Percentiles rank a stretch among this genome's conserved stretches.
Evolutionary conservation across 2,113 vertebrate genomes (phyloP).

Genomic region (Apteryx mantelli): DNA sequence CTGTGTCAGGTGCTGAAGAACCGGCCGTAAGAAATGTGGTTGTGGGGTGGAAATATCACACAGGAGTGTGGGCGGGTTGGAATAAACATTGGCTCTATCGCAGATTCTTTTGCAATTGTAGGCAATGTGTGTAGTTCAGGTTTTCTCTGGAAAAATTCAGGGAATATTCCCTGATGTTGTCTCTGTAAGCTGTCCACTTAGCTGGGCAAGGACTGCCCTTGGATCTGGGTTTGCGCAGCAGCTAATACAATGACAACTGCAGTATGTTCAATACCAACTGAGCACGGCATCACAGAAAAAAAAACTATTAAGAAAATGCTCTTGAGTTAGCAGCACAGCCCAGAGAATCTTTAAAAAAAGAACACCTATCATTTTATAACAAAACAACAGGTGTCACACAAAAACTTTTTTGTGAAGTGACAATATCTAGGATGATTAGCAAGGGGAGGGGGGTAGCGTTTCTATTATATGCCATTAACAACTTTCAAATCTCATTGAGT

Average conservation of each 20-base stretch:
- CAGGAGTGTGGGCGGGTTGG: background rate
- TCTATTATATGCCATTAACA: conserved; percentile 50
- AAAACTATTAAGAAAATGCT: background rate
- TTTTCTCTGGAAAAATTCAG: background rate
- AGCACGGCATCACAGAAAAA: background rate
- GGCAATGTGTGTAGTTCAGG: background rate
- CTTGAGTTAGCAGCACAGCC: rapidly evolving
- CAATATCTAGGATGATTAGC: conserved; percentile 58
- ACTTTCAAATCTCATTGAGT: conserved; percentile 61
- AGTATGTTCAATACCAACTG: background rate
- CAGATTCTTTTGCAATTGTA: background rate
- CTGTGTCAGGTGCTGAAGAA: background rate
- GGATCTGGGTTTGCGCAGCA: background rate
- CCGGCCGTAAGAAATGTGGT: background rate
- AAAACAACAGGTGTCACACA: conserved; percentile 23
- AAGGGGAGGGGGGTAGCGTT: conserved; percentile 1
- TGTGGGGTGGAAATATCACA: background rate
- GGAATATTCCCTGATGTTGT: background rate
- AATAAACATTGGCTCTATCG: background rate
- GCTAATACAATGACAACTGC: background rate
- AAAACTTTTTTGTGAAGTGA: conserved; percentile 44
- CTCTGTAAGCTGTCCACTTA: background rate
- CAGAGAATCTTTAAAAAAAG: background rate
- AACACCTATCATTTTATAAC: background rate
- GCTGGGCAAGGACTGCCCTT: background rate